phyloP scores from a whole-genome alignment of 1,140 invertebrate genomes.

The Leptonema lineaticorne region DNA sequence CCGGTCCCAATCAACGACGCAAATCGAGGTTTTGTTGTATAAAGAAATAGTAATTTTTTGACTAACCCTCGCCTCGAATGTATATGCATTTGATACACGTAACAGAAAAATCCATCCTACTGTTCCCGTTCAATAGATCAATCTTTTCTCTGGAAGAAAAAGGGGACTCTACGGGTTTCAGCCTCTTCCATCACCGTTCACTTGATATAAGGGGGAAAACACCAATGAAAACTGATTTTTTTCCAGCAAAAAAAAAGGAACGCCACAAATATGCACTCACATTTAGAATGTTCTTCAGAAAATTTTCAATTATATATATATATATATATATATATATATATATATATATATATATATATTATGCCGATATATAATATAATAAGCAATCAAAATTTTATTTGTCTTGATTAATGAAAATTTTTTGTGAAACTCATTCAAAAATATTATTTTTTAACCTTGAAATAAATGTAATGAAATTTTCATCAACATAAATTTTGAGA shows the following conservation, averaged over 20 bases:
- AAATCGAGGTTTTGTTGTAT: too few species aligned
- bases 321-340: neutral
- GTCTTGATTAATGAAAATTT: too few species aligned
- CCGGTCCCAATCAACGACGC: too few species aligned
- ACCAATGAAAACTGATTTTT: conserved; percentile 20
- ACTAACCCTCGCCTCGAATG: neutral
- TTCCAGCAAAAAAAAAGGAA: conserved; percentile 4
- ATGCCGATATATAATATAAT: neutral
- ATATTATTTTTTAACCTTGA: too few species aligned
- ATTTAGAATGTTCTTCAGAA: neutral
- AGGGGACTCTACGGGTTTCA: conserved; percentile 29
- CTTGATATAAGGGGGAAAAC: neutral
- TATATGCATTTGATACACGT: conserved; percentile 3
- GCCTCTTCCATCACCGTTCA: conserved; percentile 20
- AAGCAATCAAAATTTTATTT: too few species aligned
- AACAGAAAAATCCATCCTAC: conserved; percentile 33
- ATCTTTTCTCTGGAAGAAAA: conserved; percentile 33
- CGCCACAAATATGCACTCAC: conserved; percentile 4
- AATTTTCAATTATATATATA: neutral
- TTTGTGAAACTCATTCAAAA: too few species aligned
- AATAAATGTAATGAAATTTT: too few species aligned
- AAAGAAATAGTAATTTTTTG: neutral
- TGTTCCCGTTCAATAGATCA: conserved; percentile 39
- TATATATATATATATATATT: neutral
- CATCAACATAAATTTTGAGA: too few species aligned